A percentile compares a stretch with the other conserved stretches of the same genome.
These are phyloP conservation scores for Gallinago paraguaiae DNA, from an alignment of 2,113 vertebrate genomes.

Conservation along the genomic window DNA sequence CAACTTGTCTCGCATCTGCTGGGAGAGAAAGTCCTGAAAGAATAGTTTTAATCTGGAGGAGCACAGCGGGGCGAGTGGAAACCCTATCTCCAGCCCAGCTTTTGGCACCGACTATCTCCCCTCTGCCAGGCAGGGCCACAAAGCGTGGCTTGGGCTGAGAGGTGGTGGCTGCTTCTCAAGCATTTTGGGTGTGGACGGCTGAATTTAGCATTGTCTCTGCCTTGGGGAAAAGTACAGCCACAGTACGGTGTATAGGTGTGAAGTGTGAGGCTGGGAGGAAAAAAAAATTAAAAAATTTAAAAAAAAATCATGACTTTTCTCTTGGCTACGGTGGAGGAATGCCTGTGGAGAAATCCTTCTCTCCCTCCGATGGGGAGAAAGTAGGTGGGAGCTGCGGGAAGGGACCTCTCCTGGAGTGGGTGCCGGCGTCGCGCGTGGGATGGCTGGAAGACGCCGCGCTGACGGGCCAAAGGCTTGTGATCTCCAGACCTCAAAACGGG, in stretches of 20 bases:
- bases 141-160: accelerated
- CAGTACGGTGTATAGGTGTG: not conserved
- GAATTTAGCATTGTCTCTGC: not conserved
- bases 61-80: accelerated
- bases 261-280: not conserved
- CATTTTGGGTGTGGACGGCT: accelerated
- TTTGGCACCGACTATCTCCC: accelerated
- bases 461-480: not conserved
- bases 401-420: not conserved
- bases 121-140: not conserved
- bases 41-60: not conserved
- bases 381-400: not conserved
- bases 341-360: too few relatives aligned
- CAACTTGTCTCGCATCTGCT: accelerated
- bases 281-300: too few relatives aligned
- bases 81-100: accelerated
- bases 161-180: not conserved
- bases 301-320: not conserved
- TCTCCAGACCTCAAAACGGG: not conserved
- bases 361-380: not conserved
- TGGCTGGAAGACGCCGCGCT: not conserved
- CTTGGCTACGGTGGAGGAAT: not conserved
- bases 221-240: not conserved
- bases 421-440: accelerated
- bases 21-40: not conserved